phyloP scores from a whole-genome alignment of 2,113 vertebrate species.

The Protomyctophum bolini region DNA sequence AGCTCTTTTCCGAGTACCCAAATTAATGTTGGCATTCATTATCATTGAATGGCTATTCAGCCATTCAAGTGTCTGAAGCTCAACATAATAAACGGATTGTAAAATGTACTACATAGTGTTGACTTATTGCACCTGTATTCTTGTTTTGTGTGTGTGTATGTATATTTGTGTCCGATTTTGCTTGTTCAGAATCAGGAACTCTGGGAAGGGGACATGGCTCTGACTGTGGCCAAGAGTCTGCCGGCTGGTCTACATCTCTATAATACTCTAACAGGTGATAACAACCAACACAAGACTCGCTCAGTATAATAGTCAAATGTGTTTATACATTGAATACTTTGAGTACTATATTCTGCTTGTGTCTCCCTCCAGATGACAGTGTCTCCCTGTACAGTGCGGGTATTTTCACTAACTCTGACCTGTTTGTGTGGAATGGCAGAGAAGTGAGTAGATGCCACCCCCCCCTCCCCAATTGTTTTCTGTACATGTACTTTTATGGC shows the following conservation, averaged over 20 bases:
- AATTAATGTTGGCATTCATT: too few relatives aligned
- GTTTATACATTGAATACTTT: neutral
- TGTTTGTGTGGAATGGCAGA: slow-evolving; percentile 94
- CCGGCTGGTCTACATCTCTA: slow-evolving; percentile 94
- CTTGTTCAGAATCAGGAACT: slow-evolving; percentile 77
- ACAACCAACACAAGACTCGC: neutral
- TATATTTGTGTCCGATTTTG: neutral
- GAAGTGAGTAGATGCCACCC: slow-evolving; percentile 80
- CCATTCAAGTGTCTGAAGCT: too few relatives aligned
- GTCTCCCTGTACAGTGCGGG: slow-evolving; percentile 79
- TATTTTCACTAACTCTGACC: slow-evolving; percentile 81
- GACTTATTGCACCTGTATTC: too few relatives aligned
- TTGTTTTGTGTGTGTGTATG: neutral
- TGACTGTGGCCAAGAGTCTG: slow-evolving; percentile 86
- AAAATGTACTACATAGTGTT: too few relatives aligned
- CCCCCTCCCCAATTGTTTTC: too few relatives aligned
- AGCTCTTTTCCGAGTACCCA: too few relatives aligned
- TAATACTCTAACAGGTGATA: slow-evolving; percentile 84
- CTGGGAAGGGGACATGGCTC: slow-evolving; percentile 91
- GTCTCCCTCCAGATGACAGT: slow-evolving; percentile 81
- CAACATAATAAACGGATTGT: too few relatives aligned
- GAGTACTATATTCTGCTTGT: neutral
- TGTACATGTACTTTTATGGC: too few relatives aligned
- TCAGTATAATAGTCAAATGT: neutral
- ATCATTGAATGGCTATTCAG: neutral